Base-by-base conservation (phyloP, 2,113 vertebrate species). In the Desmodus rotundus region DNA sequence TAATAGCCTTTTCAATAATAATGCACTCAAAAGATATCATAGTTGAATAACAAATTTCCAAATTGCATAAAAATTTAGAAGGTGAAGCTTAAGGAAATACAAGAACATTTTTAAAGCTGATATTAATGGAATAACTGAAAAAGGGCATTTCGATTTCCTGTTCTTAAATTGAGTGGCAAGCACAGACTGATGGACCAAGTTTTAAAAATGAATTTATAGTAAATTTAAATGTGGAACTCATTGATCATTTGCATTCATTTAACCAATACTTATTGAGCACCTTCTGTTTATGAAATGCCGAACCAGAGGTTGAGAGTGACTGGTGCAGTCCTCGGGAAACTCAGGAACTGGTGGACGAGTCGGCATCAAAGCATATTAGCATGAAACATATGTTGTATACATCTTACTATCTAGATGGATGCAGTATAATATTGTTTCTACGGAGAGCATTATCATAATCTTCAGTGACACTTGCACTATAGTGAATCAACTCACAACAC, bases 41-140 rank as follows among this genome's bases (percentile, higher is more conserved):
- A 95, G 28, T 70, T 96, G 43, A 91, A 89, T 91, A 82, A 91
- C 13, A 93, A 77, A 89, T 77, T 83, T 91, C 16, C 16, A 94
- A 89, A 74, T 77, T 72, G 15, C n/a, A 78, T 73, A 84, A 72
- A 87, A 89, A 19, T 67, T 24, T 65, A 36, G n/a, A 70, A 72
- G 24, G 81, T 58, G 63, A 56, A 70, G 11, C 15, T 72, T 87
- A n/a, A 50, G 54, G 36, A 80, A 89, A 84, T 36, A 45, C 15
- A 65, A 68, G 12, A 9, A 2, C 43, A 74, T 94, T 87, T 81
- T 81, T 56, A 24, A 72, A 41, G 26, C 5, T 90, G n/a, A 36
- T 83, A 74, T 36, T 86, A 73, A 56, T 47, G 4, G 13, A 72
- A 77, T 82, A 70, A 19, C 31, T 81, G 45, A 72, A 93, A 67